Evolutionary conservation across 35 echinoderm and acorn worm genomes (phyloP).

Genomic region (Lytechinus pictus): DNA sequence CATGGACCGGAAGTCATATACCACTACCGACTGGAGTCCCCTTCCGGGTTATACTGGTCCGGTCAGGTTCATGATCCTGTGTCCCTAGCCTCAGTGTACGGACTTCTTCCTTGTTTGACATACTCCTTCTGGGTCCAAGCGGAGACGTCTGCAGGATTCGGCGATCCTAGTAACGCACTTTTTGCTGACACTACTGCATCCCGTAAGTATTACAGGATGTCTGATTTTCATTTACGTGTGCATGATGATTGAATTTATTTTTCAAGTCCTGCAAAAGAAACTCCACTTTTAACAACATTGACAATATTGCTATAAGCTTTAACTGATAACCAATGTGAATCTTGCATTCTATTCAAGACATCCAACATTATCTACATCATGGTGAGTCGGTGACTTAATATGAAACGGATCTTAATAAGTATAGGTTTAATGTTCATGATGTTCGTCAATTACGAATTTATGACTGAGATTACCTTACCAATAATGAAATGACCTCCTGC

Average conservation of each 20-base stretch:
- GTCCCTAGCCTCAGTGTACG: neutral
- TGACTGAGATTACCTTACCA: too few relatives aligned
- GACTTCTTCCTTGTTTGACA: neutral
- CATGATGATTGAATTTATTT: neutral
- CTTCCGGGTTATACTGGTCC: neutral
- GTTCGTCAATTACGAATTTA: too few relatives aligned
- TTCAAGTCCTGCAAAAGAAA: neutral
- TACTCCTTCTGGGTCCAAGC: neutral
- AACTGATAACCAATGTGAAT: too few relatives aligned
- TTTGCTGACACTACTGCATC: conserved; percentile 3
- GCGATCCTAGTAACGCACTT: neutral
- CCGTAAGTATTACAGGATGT: neutral
- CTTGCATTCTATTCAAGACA: too few relatives aligned
- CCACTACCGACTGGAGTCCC: conserved; percentile 15
- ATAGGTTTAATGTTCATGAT: too few relatives aligned
- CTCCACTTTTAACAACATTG: too few relatives aligned
- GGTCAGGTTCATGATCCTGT: conserved; percentile 35
- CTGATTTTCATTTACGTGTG: neutral
- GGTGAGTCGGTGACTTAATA: too few relatives aligned
- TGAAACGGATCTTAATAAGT: too few relatives aligned
- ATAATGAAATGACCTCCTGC: too few relatives aligned
- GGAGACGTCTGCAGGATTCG: conserved; percentile 22
- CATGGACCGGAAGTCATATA: conserved; percentile 49
- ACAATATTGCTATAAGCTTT: neutral
- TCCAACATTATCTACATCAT: too few relatives aligned